phyloP scores from a whole-genome alignment of 2,113 vertebrate genomes.

The Podocnemis expansa region DNA sequence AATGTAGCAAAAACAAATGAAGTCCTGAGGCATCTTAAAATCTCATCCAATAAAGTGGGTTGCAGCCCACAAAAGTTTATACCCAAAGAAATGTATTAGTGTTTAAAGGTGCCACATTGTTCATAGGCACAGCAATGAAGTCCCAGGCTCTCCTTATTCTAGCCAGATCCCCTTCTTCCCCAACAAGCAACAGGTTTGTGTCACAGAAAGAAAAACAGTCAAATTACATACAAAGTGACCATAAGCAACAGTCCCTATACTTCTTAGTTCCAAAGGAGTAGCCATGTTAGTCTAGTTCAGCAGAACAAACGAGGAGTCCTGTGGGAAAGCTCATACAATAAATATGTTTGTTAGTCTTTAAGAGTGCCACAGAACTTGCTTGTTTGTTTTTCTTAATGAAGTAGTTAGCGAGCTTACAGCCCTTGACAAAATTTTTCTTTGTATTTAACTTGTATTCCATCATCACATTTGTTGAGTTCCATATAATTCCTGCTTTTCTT shows the following conservation, averaged over 20 bases:
- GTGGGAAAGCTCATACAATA: no score
- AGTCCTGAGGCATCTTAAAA: no score
- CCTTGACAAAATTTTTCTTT: not conserved
- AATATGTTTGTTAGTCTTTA: no score
- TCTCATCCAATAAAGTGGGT: no score
- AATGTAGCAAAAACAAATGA: no score
- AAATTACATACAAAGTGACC: not conserved
- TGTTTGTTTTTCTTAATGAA: not conserved
- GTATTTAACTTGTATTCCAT: not conserved
- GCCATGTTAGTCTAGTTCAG: no score
- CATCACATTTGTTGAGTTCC: not conserved
- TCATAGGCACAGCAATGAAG: not conserved
- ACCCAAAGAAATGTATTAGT: no score
- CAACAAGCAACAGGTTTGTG: not conserved
- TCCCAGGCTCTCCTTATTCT: not conserved
- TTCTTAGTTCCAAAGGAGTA: no score
- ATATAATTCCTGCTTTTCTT: rapidly evolving
- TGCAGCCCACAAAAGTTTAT: no score
- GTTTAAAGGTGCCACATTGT: no score
- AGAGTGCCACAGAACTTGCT: no score
- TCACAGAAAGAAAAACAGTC: not conserved
- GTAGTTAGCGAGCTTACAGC: rapidly evolving
- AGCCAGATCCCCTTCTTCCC: not conserved
- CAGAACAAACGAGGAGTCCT: no score
- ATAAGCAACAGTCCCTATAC: not conserved